These are phyloP conservation scores for Cavia aperea DNA, from an alignment of 2,113 vertebrate species.

Conservation along the genomic window DNA sequence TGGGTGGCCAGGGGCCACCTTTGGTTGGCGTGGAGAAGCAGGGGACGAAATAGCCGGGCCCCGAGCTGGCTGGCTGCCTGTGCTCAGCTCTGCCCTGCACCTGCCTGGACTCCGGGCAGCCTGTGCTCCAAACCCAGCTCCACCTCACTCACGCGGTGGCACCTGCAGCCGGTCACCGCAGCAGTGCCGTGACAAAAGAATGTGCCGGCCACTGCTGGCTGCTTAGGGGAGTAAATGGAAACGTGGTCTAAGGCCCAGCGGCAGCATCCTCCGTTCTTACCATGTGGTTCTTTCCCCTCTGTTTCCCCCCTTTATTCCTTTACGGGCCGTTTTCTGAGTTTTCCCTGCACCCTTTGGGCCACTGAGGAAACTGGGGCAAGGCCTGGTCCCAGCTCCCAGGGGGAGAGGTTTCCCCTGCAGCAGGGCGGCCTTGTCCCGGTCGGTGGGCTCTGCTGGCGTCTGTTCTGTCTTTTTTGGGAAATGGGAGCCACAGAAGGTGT, in stretches of 20 bases:
- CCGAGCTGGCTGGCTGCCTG: not conserved
- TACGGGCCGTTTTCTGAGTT: not conserved
- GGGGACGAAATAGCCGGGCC: not conserved
- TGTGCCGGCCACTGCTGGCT: accelerated
- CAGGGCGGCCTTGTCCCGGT: not conserved
- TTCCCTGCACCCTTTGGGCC: not conserved
- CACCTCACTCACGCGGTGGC: not conserved
- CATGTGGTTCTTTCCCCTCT: not conserved
- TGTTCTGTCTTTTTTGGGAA: not conserved
- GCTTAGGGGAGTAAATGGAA: not conserved
- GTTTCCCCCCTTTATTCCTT: not conserved
- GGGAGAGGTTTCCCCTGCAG: not conserved
- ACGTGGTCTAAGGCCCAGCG: not conserved
- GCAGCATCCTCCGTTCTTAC: not conserved
- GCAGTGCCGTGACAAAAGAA: not conserved
- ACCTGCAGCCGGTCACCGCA: accelerated
- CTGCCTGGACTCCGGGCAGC: not conserved
- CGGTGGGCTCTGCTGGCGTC: not conserved
- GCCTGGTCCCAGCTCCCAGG: not conserved
- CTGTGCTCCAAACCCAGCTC: not conserved
- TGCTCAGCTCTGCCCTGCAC: not conserved
- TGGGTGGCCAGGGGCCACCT: accelerated
- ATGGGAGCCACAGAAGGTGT: not conserved
- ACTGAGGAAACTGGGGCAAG: not conserved
- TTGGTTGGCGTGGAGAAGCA: not conserved